phyloP scores from a whole-genome alignment of 2,797 vertebrate species.

The Notoglanidium macrostoma region DNA sequence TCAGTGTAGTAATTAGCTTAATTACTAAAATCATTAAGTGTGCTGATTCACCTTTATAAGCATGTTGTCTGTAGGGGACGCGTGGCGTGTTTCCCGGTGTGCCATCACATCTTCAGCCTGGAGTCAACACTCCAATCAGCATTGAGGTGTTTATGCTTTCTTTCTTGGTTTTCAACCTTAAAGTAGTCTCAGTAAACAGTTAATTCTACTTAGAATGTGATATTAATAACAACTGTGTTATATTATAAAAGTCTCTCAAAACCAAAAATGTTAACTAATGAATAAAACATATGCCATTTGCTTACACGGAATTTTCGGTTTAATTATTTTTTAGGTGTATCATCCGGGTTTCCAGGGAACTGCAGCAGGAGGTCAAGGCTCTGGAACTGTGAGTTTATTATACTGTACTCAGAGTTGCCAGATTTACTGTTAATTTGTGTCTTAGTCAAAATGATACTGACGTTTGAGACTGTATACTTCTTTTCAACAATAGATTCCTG shows the following conservation, averaged over 20 bases:
- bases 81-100: slow-evolving; percentile 5
- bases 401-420: neutral
- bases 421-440: neutral
- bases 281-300: neutral
- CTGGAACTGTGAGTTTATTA: slow-evolving; percentile 16
- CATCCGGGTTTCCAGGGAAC: slow-evolving; percentile 11
- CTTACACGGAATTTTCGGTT: neutral
- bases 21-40: neutral
- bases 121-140: slow-evolving; percentile 16
- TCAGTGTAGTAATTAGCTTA: neutral
- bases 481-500: neutral
- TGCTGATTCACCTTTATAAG: neutral
- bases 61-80: neutral
- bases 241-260: neutral
- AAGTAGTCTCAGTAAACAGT: neutral
- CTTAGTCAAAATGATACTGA: neutral
- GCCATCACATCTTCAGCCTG: slow-evolving; percentile 15
- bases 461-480: neutral
- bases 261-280: neutral
- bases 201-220: neutral
- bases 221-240: neutral
- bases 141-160: neutral
- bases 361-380: neutral
- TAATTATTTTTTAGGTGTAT: neutral
- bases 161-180: neutral